Evolutionary conservation across 2,113 vertebrate genomes (phyloP).

Genomic region (Bostrychus sinensis): DNA sequence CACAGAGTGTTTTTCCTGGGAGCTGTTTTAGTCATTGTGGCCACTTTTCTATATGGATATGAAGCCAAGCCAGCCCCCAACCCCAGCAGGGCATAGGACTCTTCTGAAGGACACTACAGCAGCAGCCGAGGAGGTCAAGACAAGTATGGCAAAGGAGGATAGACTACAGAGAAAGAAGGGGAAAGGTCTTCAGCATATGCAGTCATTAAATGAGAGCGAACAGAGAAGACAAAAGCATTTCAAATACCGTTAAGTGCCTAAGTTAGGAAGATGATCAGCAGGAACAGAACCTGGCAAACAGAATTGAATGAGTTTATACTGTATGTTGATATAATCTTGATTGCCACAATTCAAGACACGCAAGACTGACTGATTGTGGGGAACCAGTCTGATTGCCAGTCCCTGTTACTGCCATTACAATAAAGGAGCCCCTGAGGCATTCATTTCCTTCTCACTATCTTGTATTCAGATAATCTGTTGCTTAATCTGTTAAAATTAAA

Average conservation of each 20-base stretch:
- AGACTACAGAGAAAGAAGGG: constrained; percentile 20
- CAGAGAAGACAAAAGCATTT: constrained; percentile 17
- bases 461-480: neutral
- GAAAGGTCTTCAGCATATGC: constrained; percentile 40
- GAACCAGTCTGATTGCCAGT: constrained; percentile 30
- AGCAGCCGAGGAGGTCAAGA: constrained; percentile 17
- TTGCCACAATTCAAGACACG: constrained; percentile 7
- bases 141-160: constrained; percentile 30
- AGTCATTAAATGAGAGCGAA: constrained; percentile 5
- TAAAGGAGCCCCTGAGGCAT: neutral
- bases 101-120: constrained; percentile 18
- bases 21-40: constrained; percentile 89
- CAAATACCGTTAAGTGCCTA: constrained; percentile 68
- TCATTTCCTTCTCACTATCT: neutral
- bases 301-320: constrained; percentile 2
- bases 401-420: constrained; percentile 17
- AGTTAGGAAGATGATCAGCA: constrained; percentile 21
- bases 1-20: constrained; percentile 93
- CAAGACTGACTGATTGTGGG: constrained; percentile 27
- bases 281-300: constrained; percentile 17
- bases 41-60: constrained; percentile 96
- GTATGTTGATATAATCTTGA: constrained; percentile 15
- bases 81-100: constrained; percentile 86
- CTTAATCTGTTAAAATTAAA: too few species aligned
- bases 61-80: constrained; percentile 88